Percentiles rank a stretch among this genome's conserved stretches.
phyloP scores from a whole-genome alignment of 2,888 invertebrate species.

The Agonopterix arenella region DNA sequence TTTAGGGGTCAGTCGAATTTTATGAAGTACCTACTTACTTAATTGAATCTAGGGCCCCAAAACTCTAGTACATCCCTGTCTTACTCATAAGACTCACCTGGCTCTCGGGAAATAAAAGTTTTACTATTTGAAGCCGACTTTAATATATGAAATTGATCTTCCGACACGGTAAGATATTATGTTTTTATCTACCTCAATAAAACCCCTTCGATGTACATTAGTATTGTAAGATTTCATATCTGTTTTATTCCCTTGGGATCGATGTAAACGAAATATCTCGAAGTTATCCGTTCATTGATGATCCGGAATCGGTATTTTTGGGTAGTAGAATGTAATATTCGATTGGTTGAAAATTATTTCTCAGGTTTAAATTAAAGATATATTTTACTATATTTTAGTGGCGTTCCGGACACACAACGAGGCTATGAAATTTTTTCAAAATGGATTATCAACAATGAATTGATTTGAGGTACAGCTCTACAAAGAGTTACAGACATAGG shows the following conservation, averaged over 20 bases:
- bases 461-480: too few species aligned
- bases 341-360: too few species aligned
- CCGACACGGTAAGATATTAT: slow-evolving; percentile 20
- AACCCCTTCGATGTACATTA: slow-evolving; percentile 26
- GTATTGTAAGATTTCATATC: not conserved
- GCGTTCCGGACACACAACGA: too few species aligned
- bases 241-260: not conserved
- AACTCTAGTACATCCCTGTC: not conserved
- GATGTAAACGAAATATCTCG: not conserved
- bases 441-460: too few species aligned
- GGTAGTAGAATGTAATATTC: too few species aligned
- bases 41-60: not conserved
- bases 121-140: slow-evolving; percentile 39
- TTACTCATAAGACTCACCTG: slow-evolving; percentile 19
- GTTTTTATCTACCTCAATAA: slow-evolving; percentile 34
- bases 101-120: slow-evolving; percentile 52
- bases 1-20: not conserved
- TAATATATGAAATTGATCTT: slow-evolving; percentile 46
- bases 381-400: too few species aligned
- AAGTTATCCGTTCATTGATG: too few species aligned
- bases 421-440: too few species aligned
- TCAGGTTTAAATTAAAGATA: too few species aligned
- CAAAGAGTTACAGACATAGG: too few species aligned
- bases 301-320: too few species aligned
- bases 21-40: not conserved